A percentile compares a stretch with the other conserved stretches of the same genome.
Conservation (phyloP, 2,797 vertebrate species). For the Pangasius larnaudii region DNA sequence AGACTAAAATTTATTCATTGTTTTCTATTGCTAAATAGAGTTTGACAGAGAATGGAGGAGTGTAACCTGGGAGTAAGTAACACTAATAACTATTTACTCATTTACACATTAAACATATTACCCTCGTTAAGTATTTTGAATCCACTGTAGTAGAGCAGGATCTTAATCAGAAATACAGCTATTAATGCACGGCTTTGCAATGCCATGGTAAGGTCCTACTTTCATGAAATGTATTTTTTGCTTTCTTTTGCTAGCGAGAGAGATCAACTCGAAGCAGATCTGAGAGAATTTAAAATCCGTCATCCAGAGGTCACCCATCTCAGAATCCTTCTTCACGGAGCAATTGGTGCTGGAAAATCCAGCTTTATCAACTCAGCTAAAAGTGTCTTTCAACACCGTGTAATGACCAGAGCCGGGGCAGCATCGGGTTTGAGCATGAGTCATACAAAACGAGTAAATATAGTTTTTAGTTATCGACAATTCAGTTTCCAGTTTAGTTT, state of each 20-base stretch:
- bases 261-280: not conserved
- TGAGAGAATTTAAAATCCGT: not conserved
- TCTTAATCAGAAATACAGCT: not conserved
- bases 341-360: conserved; percentile 33
- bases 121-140: too few relatives aligned
- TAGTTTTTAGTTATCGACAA: not conserved
- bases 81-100: not conserved
- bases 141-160: too few relatives aligned
- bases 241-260: not conserved
- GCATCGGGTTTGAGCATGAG: not conserved
- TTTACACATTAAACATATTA: too few relatives aligned
- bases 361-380: conserved; percentile 66
- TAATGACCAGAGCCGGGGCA: not conserved
- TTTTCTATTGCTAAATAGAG: not conserved
- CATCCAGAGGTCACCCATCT: conserved; percentile 39
- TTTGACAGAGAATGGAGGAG: not conserved
- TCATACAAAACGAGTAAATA: not conserved
- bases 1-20: too few relatives aligned
- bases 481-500: too few relatives aligned
- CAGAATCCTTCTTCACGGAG: conserved; percentile 2
- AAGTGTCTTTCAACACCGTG: not conserved
- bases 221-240: not conserved
- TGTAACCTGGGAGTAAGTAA: not conserved
- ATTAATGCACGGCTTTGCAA: not conserved
- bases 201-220: not conserved